Conservation (phyloP, 2,888 invertebrate species). For the Danaus chrysippus region DNA sequence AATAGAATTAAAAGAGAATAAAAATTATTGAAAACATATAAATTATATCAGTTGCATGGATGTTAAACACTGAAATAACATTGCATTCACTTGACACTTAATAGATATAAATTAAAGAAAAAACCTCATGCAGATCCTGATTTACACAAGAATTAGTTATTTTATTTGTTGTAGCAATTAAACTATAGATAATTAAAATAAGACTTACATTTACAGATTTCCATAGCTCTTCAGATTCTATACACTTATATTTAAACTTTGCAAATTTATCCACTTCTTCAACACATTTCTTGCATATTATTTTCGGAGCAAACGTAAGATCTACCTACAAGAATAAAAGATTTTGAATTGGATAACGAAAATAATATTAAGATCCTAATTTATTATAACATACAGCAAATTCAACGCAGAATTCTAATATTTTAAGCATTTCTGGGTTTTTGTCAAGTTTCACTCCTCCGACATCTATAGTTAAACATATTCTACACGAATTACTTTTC, state of each 20-base stretch:
- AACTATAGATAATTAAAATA: neutral
- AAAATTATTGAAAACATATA: no score
- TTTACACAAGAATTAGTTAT: neutral
- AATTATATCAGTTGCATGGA: no score
- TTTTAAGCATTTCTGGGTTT: constrained; percentile 13
- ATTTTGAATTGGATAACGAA: no score
- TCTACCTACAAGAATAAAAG: neutral
- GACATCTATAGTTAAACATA: constrained; percentile 11
- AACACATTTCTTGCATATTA: constrained; percentile 16
- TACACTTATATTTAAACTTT: constrained; percentile 17
- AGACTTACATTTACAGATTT: constrained; percentile 12
- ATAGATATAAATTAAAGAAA: no score
- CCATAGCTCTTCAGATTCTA: constrained; percentile 16
- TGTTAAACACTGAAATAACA: no score
- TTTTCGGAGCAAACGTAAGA: constrained; percentile 9
- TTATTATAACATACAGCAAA: constrained; percentile 14
- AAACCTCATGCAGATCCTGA: neutral
- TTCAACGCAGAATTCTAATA: constrained; percentile 19
- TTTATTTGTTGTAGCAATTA: neutral
- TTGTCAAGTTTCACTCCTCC: constrained; percentile 14
- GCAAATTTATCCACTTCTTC: constrained; percentile 16
- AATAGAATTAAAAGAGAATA: no score
- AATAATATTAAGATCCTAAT: no score
- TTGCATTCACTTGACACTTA: no score
- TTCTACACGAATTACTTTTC: constrained; percentile 11